Evolutionary conservation across 1,140 invertebrate genomes (phyloP).

Genomic region (Drosophila pseudoobscura): DNA sequence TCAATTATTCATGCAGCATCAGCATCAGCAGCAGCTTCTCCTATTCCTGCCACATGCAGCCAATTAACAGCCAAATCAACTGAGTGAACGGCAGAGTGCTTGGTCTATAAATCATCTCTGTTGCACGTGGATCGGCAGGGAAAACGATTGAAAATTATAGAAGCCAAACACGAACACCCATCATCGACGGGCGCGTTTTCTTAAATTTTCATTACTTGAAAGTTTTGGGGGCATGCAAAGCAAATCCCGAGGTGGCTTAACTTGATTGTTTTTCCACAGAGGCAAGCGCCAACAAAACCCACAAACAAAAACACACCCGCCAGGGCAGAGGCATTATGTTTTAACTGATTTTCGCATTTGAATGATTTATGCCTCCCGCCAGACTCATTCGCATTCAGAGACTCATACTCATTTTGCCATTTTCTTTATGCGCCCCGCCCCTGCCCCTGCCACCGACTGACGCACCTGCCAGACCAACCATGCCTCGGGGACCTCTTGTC

Average conservation of each 20-base stretch:
- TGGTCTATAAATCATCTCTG: constrained; percentile 21
- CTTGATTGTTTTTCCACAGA: constrained; percentile 31
- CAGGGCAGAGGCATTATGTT: constrained; percentile 50
- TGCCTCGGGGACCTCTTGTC: constrained; percentile 52
- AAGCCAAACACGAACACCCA: constrained; percentile 5
- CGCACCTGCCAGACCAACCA: constrained; percentile 47
- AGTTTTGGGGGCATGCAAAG: constrained; percentile 4
- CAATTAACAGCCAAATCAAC: constrained; percentile 30
- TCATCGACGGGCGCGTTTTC: constrained; percentile 11
- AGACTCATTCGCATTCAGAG: constrained; percentile 66
- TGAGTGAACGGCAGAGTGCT: background rate
- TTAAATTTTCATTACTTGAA: constrained; percentile 13
- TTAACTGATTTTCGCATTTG: constrained; percentile 79
- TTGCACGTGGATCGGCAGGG: background rate
- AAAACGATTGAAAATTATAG: constrained; percentile 8
- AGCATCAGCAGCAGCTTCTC: background rate
- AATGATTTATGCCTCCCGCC: constrained; percentile 76
- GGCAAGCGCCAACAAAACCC: constrained; percentile 10
- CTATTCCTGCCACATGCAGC: background rate
- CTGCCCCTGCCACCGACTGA: constrained; percentile 15
- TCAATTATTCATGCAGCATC: constrained; percentile 58
- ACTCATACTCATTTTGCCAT: no score
- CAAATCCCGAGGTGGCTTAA: constrained; percentile 5
- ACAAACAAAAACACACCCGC: constrained; percentile 35
- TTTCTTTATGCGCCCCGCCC: constrained; percentile 11